Evolutionary conservation across 2,113 vertebrate species (phyloP).

Genomic region (Tapirus terrestris): DNA sequence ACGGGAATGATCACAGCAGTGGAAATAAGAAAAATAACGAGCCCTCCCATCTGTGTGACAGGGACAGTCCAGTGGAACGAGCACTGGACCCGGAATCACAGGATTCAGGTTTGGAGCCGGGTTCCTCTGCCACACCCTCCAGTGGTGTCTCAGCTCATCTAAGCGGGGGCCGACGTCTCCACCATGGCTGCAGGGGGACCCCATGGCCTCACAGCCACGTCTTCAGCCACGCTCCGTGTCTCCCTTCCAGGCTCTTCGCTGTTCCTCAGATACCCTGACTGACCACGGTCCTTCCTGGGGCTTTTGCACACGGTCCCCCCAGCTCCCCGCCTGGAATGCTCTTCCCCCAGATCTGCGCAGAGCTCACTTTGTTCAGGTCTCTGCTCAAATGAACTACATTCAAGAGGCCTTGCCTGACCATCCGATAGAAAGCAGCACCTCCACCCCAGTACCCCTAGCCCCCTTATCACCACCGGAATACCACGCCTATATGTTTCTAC

Average conservation of each 20-base stretch:
- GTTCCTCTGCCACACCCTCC: not conserved
- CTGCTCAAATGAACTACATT: not conserved
- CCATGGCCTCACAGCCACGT: too few species aligned
- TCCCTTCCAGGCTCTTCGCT: not conserved
- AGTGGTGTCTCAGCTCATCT: not conserved
- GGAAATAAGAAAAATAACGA: not conserved
- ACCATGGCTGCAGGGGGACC: accelerated
- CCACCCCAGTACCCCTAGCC: accelerated
- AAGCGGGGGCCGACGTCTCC: not conserved
- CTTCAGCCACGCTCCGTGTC: accelerated
- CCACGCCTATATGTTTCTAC: accelerated
- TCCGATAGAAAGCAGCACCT: accelerated
- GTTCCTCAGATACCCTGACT: not conserved
- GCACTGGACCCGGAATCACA: not conserved
- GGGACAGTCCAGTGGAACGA: accelerated
- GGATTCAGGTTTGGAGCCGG: not conserved
- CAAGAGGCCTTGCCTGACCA: not conserved
- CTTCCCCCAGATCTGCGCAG: accelerated
- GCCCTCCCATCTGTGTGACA: not conserved
- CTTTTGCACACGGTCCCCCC: not conserved
- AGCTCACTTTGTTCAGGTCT: not conserved
- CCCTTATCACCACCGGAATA: accelerated
- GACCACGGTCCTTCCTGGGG: not conserved
- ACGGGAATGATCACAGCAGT: not conserved
- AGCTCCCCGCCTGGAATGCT: not conserved